A percentile compares a stretch with the other conserved stretches of the same genome.
Conservation (phyloP, 2,113 vertebrate genomes). For the Ploceus nigricollis region DNA sequence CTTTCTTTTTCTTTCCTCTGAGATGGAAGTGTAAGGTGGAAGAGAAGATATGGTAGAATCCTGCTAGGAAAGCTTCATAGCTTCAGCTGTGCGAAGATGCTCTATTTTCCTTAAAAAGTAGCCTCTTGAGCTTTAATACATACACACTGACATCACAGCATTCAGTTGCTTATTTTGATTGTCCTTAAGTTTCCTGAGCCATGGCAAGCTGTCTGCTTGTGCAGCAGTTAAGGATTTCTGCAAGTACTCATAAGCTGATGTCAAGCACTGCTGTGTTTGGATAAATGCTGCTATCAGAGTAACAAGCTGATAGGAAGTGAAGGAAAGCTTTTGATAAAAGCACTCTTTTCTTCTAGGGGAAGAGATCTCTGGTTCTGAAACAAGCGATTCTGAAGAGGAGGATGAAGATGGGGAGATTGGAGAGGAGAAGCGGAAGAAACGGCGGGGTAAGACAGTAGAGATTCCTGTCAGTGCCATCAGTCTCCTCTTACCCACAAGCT, state of each 20-base stretch:
- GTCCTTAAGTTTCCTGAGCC: not conserved
- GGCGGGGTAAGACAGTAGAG: slow-evolving; percentile 78
- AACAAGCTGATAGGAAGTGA: not conserved
- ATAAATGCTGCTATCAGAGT: not conserved
- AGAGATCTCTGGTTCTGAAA: slow-evolving; percentile 95
- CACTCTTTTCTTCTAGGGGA: slow-evolving; percentile 77
- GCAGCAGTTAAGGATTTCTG: not conserved
- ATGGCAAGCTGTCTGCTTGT: not conserved
- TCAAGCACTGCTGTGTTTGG: not conserved
- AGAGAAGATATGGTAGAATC: not conserved
- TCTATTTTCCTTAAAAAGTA: not conserved
- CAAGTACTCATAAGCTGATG: not conserved
- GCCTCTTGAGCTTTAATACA: not conserved
- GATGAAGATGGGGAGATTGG: slow-evolving; percentile 86
- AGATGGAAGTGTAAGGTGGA: not conserved
- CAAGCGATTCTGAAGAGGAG: slow-evolving; percentile 90
- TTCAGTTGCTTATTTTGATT: not conserved
- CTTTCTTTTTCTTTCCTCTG: not conserved
- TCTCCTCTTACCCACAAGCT: not conserved
- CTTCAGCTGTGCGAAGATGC: not conserved
- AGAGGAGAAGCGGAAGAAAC: slow-evolving; percentile 87
- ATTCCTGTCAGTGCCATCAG: not conserved
- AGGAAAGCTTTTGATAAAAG: not conserved
- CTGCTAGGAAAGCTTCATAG: not conserved
- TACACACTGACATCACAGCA: not conserved